phyloP scores from a whole-genome alignment of 1,140 invertebrate species.

The Ceratina calcarata region DNA sequence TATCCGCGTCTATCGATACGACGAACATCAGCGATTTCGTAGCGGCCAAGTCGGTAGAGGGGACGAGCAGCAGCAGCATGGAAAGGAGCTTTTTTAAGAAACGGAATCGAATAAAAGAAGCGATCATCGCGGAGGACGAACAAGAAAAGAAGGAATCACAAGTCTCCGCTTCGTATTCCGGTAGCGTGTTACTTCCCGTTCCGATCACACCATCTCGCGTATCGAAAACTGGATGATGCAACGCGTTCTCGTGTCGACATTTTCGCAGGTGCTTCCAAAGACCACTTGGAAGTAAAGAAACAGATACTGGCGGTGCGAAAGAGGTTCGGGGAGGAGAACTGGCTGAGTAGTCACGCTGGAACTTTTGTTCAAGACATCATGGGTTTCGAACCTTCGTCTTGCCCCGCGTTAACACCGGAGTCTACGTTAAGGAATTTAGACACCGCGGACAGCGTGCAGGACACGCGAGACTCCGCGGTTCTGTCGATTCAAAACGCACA shows the following conservation, averaged over 20 bases:
- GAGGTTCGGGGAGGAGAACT: slow-evolving; percentile 82
- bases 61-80: slow-evolving; percentile 35
- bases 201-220: background rate
- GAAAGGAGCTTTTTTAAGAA: slow-evolving; percentile 49
- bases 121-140: slow-evolving; percentile 71
- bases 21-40: background rate
- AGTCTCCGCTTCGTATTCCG: slow-evolving; percentile 51
- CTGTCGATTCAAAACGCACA: slow-evolving; percentile 6
- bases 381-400: slow-evolving; percentile 73
- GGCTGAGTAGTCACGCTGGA: slow-evolving; percentile 82
- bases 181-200: slow-evolving; percentile 31
- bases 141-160: slow-evolving; percentile 60
- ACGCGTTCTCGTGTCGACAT: background rate
- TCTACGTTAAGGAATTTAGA: slow-evolving; percentile 7
- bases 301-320: slow-evolving; percentile 82
- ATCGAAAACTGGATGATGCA: background rate
- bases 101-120: slow-evolving; percentile 69
- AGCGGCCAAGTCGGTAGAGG: slow-evolving; percentile 44
- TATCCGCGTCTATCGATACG: slow-evolving; percentile 23
- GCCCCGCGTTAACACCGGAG: slow-evolving; percentile 25
- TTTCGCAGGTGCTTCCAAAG: slow-evolving; percentile 68
- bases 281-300: slow-evolving; percentile 83
- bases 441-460: background rate
- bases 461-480: slow-evolving; percentile 2
- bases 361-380: slow-evolving; percentile 81